Base-by-base conservation (phyloP, 92 coral and sea anemone genomes). In the Epizoanthus illoricatus region DNA sequence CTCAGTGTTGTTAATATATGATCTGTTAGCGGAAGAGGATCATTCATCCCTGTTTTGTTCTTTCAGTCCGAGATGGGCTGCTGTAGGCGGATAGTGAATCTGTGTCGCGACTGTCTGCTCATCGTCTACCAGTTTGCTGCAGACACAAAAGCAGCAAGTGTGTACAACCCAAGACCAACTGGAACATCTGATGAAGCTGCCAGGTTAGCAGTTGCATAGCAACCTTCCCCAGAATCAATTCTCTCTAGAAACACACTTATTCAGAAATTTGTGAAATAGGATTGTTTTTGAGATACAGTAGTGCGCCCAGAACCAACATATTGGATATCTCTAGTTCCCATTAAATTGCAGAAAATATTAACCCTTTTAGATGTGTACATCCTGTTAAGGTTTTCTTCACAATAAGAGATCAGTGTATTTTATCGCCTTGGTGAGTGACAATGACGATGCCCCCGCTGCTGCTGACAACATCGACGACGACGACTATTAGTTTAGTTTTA, bases 51-150 rank as follows among this genome's bases (percentile, higher is more conserved):
- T 79, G 45, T 67, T 40, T 42, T 69, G 15, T 17, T 63, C 17
- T 86, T 82, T 67, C 79, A 96, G 99, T 89, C 92, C 10, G 99
- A 96, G 80, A 96, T 96, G 99, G 87, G 91, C 66, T 96, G 99
- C 81, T 96, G 99, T 70, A 91, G 98, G 15, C 90, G 98, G 43
- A 88, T 92, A 28, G 98, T 96, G 18, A 80, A 89, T 69, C 84
- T 96, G 74, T 96, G 99, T 74, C 91, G 95, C 5, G 99, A 96
- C 80, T 96, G 99, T 84, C 87, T 96, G 49, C 88, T 96, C 18
- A 92, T 96, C 24, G 98, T 96, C 55, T 96, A 96, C 83, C 94
- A 93, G 88, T 96, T 96, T 86, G 99, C 98, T 52, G 92, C 99
- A 57, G 97, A 93, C 75, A 93, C 94, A 7, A 93, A 90, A 69